These are phyloP conservation scores for Geophilus truncorum DNA, from an alignment of 2,888 invertebrate species.

Conservation along the genomic window DNA sequence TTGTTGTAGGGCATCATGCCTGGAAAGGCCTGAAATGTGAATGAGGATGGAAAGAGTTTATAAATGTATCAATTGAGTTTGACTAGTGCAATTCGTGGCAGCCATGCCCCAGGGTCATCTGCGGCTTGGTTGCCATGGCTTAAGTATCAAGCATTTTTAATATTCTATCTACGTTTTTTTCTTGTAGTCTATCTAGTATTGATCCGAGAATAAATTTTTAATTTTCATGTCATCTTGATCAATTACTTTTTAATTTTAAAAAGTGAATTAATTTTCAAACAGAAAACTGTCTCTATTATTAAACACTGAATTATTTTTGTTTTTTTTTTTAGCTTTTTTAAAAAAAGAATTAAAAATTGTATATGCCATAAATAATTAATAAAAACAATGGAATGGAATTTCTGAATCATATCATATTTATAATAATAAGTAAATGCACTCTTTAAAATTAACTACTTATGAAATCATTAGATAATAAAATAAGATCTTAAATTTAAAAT, in stretches of 20 bases:
- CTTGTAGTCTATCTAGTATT: not conserved
- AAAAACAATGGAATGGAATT: not conserved
- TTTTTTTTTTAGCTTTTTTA: not conserved
- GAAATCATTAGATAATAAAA: not conserved
- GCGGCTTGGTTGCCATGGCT: conserved; percentile 1
- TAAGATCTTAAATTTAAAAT: not conserved
- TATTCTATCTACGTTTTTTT: not conserved
- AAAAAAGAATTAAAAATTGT: not conserved
- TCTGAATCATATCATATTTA: not conserved
- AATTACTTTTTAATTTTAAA: not conserved
- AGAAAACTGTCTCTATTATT: no score
- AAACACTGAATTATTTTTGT: not conserved
- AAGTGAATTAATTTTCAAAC: not conserved
- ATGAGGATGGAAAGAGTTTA: not conserved
- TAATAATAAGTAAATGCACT: conserved; percentile 3
- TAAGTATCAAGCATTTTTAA: not conserved
- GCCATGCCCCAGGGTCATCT: not conserved
- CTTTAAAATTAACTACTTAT: no score
- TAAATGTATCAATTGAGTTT: not conserved
- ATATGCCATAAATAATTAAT: not conserved
- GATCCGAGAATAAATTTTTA: conserved; percentile 20
- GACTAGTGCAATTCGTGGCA: not conserved
- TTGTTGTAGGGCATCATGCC: conserved; percentile 94
- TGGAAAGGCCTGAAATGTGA: conserved; percentile 71
- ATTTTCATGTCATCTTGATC: conserved; percentile 17